Percentiles rank a stretch among this genome's conserved stretches.
Conservation (phyloP, 1,140 invertebrate genomes). For the Metaphire vulgaris region DNA sequence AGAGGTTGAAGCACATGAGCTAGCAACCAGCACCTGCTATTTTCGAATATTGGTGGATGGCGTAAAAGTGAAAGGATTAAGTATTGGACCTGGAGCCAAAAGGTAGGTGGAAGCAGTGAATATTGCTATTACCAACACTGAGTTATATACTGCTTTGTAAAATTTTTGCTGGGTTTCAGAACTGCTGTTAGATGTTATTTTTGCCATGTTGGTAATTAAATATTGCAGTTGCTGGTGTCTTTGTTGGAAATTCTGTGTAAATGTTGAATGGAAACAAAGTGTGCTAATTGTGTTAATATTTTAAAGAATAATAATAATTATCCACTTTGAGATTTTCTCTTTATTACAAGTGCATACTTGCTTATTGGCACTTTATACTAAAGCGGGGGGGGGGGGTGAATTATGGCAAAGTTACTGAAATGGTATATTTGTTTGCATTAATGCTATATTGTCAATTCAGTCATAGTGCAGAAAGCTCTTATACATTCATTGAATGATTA, state of each 20-base stretch:
- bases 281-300: too few relatives aligned
- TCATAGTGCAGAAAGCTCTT: background rate
- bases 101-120: too few relatives aligned
- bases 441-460: background rate
- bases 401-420: too few relatives aligned
- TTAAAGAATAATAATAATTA: too few relatives aligned
- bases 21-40: background rate
- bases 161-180: background rate
- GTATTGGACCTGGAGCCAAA: background rate
- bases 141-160: too few relatives aligned
- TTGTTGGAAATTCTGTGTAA: background rate
- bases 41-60: background rate
- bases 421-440: too few relatives aligned
- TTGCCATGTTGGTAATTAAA: background rate
- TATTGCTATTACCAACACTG: too few relatives aligned
- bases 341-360: too few relatives aligned
- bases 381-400: too few relatives aligned
- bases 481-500: background rate
- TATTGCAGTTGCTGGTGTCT: background rate
- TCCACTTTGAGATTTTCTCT: too few relatives aligned
- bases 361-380: too few relatives aligned
- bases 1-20: background rate
- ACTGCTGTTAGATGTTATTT: background rate
- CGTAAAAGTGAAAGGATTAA: background rate
- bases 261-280: background rate